Evolutionary conservation across 2,797 vertebrate species (phyloP), one percentile per base, ranked within the genome.

Genomic region (Molossus alvarezi): DNA sequence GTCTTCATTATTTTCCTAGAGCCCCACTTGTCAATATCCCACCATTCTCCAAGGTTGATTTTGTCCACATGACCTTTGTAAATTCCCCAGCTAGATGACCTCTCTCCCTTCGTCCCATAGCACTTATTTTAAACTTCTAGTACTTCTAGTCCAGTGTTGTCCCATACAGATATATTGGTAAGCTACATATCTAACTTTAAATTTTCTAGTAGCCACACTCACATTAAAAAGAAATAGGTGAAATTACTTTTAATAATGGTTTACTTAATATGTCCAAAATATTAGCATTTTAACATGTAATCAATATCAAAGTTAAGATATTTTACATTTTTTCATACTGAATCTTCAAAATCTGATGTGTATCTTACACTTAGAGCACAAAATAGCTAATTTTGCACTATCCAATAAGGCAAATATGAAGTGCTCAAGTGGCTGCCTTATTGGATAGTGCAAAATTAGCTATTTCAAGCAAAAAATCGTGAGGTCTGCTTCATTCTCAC

Each of bases 1-100:
- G 62, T 27, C 15, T 65, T 95, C 33, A 64, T 57, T 41, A 81
- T 71, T 60, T 27, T 91, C 37, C 41, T n/a, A 73, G 64, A 80
- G 21, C 55, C 96, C 76, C 21, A 89, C 41, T 20, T 96, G 69
- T 76, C 69, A 95, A 95, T 94, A 86, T 91, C 51, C 57, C 29
- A 11, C 92, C 41, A 95, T 79, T 89, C 79, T 91, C 71, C 64
- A 89, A 92, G 51, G 64, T 67, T 12, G 6, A 67, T 64, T 91
- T 75, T 79, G 14, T 77, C 12, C n/a, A 69, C n/a, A 67, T 37
- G 51, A 67, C 45, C 58, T 89, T 92, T 85, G 80, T 53, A 95
- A 93, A 75, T 72, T 58, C 64, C 55, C 45, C 53, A 86, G 27
- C 20, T 51, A n/a, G 51, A 67, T 48, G 80, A 77, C 33, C 18